These are phyloP conservation scores for Taphrorychus bicolor DNA, from an alignment of 2,888 invertebrate species.

Conservation along the genomic window DNA sequence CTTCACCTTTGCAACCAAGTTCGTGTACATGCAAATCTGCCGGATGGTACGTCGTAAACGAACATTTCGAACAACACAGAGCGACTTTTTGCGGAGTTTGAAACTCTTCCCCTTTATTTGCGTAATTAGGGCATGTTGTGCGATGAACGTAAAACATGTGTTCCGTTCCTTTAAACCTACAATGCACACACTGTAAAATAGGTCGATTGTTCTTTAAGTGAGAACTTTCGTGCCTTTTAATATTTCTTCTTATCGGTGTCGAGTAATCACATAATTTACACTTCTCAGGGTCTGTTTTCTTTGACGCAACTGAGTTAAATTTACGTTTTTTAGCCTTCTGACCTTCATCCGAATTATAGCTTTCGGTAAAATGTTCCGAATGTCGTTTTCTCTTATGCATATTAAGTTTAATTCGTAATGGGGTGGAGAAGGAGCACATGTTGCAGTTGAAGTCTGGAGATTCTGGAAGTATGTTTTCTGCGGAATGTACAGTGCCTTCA, in stretches of 20 bases:
- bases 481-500: neutral
- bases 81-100: neutral
- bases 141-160: neutral
- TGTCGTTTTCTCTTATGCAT: slow-evolving; percentile 10
- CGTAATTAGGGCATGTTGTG: neutral
- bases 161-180: slow-evolving; percentile 6
- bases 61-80: slow-evolving; percentile 14
- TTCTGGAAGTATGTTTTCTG: neutral
- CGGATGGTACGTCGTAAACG: neutral
- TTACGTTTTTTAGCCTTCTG: neutral
- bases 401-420: slow-evolving; percentile 9
- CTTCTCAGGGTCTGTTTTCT: neutral
- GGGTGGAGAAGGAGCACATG: slow-evolving; percentile 9
- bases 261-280: slow-evolving; percentile 11
- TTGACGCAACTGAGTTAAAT: no score
- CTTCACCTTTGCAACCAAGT: neutral
- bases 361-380: neutral
- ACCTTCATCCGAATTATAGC: neutral
- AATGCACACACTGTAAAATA: slow-evolving; percentile 3
- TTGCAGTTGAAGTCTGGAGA: neutral
- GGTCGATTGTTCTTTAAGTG: slow-evolving; percentile 4
- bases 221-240: slow-evolving; percentile 5
- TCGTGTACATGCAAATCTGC: neutral
- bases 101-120: neutral
- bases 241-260: neutral